A percentile compares a stretch with the other conserved stretches of the same genome.
Conservation (phyloP, 2,113 vertebrate species). For the Varanus komodoensis region DNA sequence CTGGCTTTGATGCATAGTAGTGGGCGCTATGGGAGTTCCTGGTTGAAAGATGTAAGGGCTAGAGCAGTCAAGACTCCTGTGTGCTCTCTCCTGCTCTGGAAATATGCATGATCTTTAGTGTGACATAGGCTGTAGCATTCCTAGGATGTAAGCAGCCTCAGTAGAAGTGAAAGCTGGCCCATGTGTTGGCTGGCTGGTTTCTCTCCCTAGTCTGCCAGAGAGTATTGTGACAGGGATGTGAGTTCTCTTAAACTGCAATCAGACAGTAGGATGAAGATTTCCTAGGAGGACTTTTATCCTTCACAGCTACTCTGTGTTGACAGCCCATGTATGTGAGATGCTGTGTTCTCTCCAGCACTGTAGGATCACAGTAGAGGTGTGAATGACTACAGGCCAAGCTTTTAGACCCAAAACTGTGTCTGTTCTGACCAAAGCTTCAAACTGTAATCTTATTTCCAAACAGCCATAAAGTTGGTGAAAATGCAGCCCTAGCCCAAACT, state of each 20-base stretch:
- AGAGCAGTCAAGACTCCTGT: background rate
- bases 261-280: background rate
- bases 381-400: background rate
- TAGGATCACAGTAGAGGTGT: constrained; percentile 14
- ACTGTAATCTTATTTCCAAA: constrained; percentile 14
- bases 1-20: background rate
- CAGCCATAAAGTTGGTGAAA: constrained; percentile 9
- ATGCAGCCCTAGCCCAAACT: constrained; percentile 11
- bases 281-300: background rate
- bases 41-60: background rate
- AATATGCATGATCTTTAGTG: background rate
- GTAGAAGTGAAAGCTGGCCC: background rate
- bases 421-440: constrained; percentile 15
- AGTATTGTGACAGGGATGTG: background rate
- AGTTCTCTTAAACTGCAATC: background rate
- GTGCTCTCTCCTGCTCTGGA: background rate
- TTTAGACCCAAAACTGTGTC: background rate
- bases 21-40: background rate
- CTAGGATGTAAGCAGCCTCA: background rate
- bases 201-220: background rate
- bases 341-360: background rate
- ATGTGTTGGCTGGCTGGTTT: background rate
- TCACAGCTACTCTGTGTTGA: background rate
- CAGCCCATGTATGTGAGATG: background rate
- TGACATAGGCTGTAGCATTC: background rate